Evolutionary conservation across 2,797 vertebrate species (phyloP).

Genomic region (Clarias laeviceps): DNA sequence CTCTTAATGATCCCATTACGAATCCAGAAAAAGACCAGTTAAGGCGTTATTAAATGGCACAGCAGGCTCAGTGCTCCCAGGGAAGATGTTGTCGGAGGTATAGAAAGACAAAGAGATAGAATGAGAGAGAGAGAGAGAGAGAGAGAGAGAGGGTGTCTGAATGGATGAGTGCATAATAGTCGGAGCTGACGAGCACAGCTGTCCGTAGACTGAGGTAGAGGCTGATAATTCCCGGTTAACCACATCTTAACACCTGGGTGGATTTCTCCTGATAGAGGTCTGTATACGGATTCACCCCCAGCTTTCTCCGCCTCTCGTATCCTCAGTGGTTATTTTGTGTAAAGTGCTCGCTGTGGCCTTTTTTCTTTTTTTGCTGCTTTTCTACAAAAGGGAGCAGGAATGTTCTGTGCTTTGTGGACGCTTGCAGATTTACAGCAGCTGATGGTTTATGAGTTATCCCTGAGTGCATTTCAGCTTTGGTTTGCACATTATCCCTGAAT

Average conservation of each 20-base stretch:
- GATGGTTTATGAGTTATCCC: neutral
- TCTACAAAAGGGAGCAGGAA: neutral
- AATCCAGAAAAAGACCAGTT: conserved; percentile 33
- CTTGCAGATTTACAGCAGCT: neutral
- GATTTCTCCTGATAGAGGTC: neutral
- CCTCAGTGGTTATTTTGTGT: conserved; percentile 1
- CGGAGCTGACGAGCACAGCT: conserved; percentile 13
- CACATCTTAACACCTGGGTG: conserved; percentile 21
- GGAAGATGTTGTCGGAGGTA: neutral
- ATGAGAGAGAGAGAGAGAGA: neutral
- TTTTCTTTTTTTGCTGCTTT: too few relatives aligned
- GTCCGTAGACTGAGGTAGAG: neutral
- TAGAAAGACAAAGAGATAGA: conserved; percentile 2
- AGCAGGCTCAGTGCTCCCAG: conserved; percentile 24
- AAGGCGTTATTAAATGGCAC: conserved; percentile 47
- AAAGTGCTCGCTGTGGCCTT: neutral
- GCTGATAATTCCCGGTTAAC: neutral
- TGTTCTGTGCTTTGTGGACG: neutral
- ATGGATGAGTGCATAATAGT: neutral
- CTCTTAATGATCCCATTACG: conserved; percentile 50
- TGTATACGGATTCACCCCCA: neutral
- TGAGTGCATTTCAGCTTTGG: conserved; percentile 7
- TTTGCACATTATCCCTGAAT: neutral
- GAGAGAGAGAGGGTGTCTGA: neutral
- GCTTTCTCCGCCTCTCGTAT: neutral